Conservation (phyloP, 2,113 vertebrate species). For the Neofelis nebulosa region DNA sequence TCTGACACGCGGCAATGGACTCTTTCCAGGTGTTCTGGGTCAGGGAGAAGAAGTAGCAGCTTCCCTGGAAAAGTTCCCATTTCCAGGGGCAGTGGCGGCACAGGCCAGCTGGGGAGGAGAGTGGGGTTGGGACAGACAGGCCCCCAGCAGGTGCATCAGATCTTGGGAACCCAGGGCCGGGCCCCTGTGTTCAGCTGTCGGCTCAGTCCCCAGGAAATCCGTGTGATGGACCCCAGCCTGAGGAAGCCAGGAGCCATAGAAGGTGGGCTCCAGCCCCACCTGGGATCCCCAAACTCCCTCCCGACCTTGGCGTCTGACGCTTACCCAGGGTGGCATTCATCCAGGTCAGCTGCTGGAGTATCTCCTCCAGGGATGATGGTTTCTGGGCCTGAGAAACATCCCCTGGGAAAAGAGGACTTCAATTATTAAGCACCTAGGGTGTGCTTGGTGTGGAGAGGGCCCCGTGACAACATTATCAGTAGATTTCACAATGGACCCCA, state of each 20-base stretch:
- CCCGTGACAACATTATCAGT: background rate
- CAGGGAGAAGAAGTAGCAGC: constrained; percentile 68
- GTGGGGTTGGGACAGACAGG: rapidly evolving
- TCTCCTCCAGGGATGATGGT: background rate
- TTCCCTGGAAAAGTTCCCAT: constrained; percentile 53
- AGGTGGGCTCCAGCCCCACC: background rate
- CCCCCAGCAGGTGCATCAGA: background rate
- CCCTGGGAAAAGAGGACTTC: background rate
- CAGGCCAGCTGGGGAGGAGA: background rate
- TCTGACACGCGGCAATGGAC: background rate
- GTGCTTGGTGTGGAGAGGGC: background rate
- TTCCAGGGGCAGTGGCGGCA: constrained; percentile 12
- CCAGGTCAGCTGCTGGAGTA: background rate
- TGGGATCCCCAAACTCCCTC: background rate
- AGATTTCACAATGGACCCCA: background rate
- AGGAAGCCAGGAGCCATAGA: background rate
- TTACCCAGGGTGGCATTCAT: constrained; percentile 50
- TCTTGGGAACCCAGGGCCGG: rapidly evolving
- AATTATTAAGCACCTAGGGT: background rate
- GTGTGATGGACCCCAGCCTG: no score
- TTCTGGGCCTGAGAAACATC: background rate
- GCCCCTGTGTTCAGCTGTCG: background rate
- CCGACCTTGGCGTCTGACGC: background rate
- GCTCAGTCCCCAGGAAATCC: background rate
- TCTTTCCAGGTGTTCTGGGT: background rate